Evolutionary conservation across 2,797 vertebrate species (phyloP).

Genomic region (Etheostoma perlongum): DNA sequence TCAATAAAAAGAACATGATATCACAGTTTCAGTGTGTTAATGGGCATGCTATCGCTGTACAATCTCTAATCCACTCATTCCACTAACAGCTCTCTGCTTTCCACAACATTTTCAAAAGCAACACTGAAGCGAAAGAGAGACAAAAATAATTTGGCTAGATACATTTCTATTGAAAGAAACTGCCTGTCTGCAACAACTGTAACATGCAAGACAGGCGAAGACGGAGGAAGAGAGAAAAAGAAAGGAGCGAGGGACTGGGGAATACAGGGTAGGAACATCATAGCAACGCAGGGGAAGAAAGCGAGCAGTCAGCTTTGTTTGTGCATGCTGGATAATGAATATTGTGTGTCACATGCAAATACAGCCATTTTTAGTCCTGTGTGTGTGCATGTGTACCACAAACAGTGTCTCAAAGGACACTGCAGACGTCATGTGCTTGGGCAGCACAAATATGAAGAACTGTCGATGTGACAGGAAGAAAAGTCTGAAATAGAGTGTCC

Average conservation of each 20-base stretch:
- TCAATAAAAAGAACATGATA: slow-evolving; percentile 37
- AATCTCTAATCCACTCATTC: slow-evolving; percentile 14
- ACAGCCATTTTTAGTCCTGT: neutral
- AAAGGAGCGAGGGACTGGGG: slow-evolving; percentile 38
- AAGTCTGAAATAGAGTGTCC: neutral
- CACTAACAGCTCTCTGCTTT: slow-evolving; percentile 24
- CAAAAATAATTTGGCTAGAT: slow-evolving; percentile 13
- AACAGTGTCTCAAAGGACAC: slow-evolving; percentile 21
- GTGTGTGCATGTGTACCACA: slow-evolving; percentile 14
- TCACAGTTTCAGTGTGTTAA: slow-evolving; percentile 24
- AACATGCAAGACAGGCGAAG: slow-evolving; percentile 20
- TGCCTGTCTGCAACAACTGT: slow-evolving; percentile 58
- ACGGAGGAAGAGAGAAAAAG: slow-evolving; percentile 4
- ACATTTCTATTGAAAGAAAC: slow-evolving; percentile 24
- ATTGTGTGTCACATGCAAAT: slow-evolving; percentile 54
- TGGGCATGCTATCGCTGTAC: neutral
- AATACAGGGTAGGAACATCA: slow-evolving; percentile 47
- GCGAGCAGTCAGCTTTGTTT: slow-evolving; percentile 44
- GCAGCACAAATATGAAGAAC: slow-evolving; percentile 30
- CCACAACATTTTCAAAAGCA: slow-evolving; percentile 10
- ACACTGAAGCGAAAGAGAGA: slow-evolving; percentile 8
- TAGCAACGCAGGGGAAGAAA: slow-evolving; percentile 59
- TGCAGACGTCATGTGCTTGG: neutral
- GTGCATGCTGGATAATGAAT: slow-evolving; percentile 22
- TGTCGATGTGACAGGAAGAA: slow-evolving; percentile 8